Percentiles rank a stretch among this genome's conserved stretches.
Conservation (phyloP, 2,797 vertebrate species). For the Limnodromus scolopaceus region DNA sequence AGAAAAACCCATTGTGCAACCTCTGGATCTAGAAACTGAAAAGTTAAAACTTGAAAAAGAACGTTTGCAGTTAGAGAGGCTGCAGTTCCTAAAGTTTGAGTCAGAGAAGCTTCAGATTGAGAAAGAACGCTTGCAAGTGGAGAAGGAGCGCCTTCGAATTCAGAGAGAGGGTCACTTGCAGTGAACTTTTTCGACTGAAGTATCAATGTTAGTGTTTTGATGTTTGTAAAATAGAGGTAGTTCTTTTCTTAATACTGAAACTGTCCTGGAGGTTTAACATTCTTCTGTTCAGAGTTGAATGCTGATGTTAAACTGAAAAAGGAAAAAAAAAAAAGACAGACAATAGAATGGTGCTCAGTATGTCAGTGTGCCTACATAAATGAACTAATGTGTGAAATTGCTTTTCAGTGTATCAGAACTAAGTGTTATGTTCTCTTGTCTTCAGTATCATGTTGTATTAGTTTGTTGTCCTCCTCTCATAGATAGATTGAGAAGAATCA, state of each 20-base stretch:
- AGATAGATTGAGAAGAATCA: neutral
- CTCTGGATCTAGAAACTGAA: constrained; percentile 87
- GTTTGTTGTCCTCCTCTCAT: constrained; percentile 12
- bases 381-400: constrained; percentile 46
- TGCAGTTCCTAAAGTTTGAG: constrained; percentile 93
- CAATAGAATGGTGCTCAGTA: constrained; percentile 42
- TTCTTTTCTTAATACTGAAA: constrained; percentile 61
- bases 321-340: neutral
- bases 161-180: constrained; percentile 85
- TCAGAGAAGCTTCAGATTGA: constrained; percentile 91
- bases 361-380: constrained; percentile 70
- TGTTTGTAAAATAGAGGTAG: constrained; percentile 61
- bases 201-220: neutral
- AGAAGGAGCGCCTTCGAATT: constrained; percentile 90
- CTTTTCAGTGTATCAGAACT: constrained; percentile 54
- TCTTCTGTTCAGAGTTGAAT: constrained; percentile 23
- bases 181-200: constrained; percentile 41
- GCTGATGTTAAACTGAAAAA: constrained; percentile 54
- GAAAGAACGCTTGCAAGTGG: constrained; percentile 91
- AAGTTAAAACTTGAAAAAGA: constrained; percentile 92
- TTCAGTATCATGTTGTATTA: constrained; percentile 63
- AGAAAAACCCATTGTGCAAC: constrained; percentile 79
- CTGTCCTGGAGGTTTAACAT: constrained; percentile 40
- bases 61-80: constrained; percentile 89
- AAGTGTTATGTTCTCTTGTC: constrained; percentile 57